Evolutionary conservation across 1,140 invertebrate genomes (phyloP), one percentile per base, ranked within the genome.

Genomic region (Brachionus plicatilis): DNA sequence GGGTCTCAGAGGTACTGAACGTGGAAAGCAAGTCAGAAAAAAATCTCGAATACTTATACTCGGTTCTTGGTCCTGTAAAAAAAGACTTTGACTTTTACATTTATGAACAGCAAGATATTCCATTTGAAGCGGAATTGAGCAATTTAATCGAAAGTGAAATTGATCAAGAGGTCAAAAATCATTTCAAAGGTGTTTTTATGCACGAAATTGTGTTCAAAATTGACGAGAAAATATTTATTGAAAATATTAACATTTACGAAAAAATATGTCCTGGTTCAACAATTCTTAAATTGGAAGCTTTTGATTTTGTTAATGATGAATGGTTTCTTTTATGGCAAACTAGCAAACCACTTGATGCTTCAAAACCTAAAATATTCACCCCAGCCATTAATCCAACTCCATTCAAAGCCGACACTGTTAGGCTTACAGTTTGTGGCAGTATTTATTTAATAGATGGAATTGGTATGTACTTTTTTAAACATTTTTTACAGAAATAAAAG

Each of bases 181-280:
- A 76, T 50, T 47, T 50, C 7, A 33, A 76, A 50, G 72, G 43
- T 27, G 17, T 50, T 27, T 76, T 76, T 29, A 50, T 50, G 27
- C 79, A 82, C 41, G 20, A 82, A 68, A 65, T 82, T 45, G 53
- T 82, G 7, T 82, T 82, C 24, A 82, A 82, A 68, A 45, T 82
- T 20, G 50, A 60, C 3, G 79, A 82, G 47, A 82, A 68, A 14
- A 33, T 82, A 14, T 82, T 60, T 24, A 82, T 82, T 29, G 41
- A 68, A 7, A 68, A 82, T 65, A 82, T 82, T 29, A 65, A 65
- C 17, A 45, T 82, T 41, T 82, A 82, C 20, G 33, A 82, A 68
- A 82, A 68, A 82, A 27, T 68, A 11, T 65, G 79, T 14, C 53
- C 65, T 82, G 79, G 79, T 12, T 65, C 65, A 33, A 33, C n/a